Evolutionary conservation across 2,797 vertebrate genomes (phyloP), one percentile per base, ranked within the genome.

Genomic region (Manis javanica): DNA sequence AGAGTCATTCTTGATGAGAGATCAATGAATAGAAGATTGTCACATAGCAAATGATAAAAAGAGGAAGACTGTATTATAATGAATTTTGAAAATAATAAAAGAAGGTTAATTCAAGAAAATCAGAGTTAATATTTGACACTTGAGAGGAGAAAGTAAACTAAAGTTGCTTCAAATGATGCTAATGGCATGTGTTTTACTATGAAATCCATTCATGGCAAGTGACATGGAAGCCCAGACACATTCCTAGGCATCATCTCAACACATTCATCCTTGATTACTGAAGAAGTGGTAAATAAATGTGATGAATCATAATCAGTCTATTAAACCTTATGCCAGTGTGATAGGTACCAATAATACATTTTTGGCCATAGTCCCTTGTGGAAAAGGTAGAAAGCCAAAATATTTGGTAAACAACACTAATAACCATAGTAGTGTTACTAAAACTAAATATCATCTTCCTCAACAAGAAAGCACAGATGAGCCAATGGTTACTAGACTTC

Each of bases 61-160:
- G 9, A 91, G 2, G 2, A 39, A 86, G 19, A 46, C 4, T 59
- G 59, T 74, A 68, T 87, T 90, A 53, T 64, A 90, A 72, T 66
- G 24, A 81, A 72, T 51, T 96, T 87, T 46, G 16, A 87, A 78
- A 90, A 87, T 63, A 84, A 55, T 74, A 49, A 89, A 59, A 66
- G 11, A 68, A 77, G 16, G 10, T 69, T 90, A 84, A 68, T 68
- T 77, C 19, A 91, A 82, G 69, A 78, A 84, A 72, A 90, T 46
- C 39, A 31, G 31, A 87, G n/a, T 86, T 82, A 68, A 59, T 3
- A 7, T 11, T 11, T 82, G 74, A 87, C 31, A 82, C 14, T 29
- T n/a, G 10, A 42, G 39, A 96, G 16, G 39, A 49, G 15, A 74
- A 90, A 96, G 53, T 23, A 23, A 68, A 37, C 5, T 31, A 93